A percentile compares a stretch with the other conserved stretches of the same genome.
Evolutionary conservation across 1,140 invertebrate species (phyloP).

Genomic region (Caenorhabditis tropicalis): DNA sequence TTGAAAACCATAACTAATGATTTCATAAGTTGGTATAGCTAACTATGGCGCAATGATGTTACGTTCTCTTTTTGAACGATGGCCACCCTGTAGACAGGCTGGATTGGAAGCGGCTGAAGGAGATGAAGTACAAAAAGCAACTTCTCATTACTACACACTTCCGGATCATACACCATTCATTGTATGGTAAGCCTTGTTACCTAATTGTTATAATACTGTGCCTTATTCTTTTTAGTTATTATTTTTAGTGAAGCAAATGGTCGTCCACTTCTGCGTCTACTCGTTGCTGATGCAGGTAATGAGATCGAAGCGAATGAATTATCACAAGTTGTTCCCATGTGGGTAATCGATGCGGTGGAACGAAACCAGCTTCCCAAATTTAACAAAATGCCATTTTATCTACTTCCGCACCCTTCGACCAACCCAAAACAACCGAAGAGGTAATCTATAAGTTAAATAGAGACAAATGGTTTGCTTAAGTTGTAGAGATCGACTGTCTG

Average conservation of each 20-base stretch:
- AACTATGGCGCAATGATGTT: slow-evolving; percentile 93
- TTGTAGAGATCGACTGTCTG: slow-evolving; percentile 88
- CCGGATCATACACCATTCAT: slow-evolving; percentile 95
- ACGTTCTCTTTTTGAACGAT: slow-evolving; percentile 92
- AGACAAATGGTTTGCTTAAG: no score
- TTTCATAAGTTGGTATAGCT: slow-evolving; percentile 75
- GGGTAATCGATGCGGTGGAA: slow-evolving; percentile 84
- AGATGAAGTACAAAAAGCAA: slow-evolving; percentile 71
- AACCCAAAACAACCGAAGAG: slow-evolving; percentile 91
- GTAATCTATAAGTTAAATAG: slow-evolving; percentile 75
- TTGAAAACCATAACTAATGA: neutral
- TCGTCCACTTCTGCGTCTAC: slow-evolving; percentile 85
- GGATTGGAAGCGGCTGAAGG: slow-evolving; percentile 67
- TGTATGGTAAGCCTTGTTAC: slow-evolving; percentile 79
- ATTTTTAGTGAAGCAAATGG: slow-evolving; percentile 87
- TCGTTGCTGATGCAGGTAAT: slow-evolving; percentile 91
- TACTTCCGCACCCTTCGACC: slow-evolving; percentile 87
- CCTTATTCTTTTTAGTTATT: slow-evolving; percentile 24
- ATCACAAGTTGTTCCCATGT: slow-evolving; percentile 91
- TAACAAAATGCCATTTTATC: slow-evolving; percentile 95
- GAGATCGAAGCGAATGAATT: slow-evolving; percentile 91
- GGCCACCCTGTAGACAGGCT: slow-evolving; percentile 78
- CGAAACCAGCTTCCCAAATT: slow-evolving; percentile 90
- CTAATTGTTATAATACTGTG: slow-evolving; percentile 40
- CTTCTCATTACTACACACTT: slow-evolving; percentile 88